Percentiles rank a stretch among this genome's conserved stretches.
Evolutionary conservation across 2,113 vertebrate species (phyloP).

Genomic region (rabbit (Oryctolagus cuniculus)): mOryCun1.1 NC_091432.1:66597501-66598000

Average conservation of each 20-base stretch:
- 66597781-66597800: background rate
- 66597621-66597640: slow-evolving; percentile 36
- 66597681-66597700: background rate
- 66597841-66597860: background rate
- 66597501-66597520: background rate
- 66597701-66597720: rapidly evolving
- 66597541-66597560: slow-evolving; percentile 32
- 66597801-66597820: background rate
- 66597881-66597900: background rate
- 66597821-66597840: background rate
- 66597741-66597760: background rate
- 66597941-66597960: slow-evolving; percentile 35
- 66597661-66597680: background rate
- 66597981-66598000: background rate
- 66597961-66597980: background rate
- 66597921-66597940: background rate
- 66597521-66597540: slow-evolving; percentile 44
- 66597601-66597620: slow-evolving; percentile 37
- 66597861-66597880: background rate
- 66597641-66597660: background rate
- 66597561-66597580: slow-evolving; percentile 50
- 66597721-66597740: background rate
- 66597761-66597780: background rate
- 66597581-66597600: slow-evolving; percentile 69
- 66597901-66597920: background rate